phyloP scores from a whole-genome alignment of 2,797 vertebrate genomes.

The Coreius guichenoti region DNA sequence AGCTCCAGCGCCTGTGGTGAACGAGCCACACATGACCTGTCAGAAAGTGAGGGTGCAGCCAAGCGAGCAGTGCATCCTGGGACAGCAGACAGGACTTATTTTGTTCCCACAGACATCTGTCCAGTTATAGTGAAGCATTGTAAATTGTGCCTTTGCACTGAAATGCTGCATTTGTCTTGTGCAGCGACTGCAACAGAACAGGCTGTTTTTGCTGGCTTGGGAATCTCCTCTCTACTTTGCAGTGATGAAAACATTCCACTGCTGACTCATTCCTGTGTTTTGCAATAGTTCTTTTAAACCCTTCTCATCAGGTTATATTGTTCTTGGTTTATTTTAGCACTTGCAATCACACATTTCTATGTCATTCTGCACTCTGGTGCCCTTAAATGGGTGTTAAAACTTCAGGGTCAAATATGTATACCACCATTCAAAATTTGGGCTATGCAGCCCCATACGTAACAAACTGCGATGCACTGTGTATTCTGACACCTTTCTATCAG shows the following conservation, averaged over 20 bases:
- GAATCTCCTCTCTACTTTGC: constrained; percentile 15
- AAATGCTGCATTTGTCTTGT: constrained; percentile 45
- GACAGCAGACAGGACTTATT: constrained; percentile 48
- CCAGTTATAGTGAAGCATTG: constrained; percentile 46
- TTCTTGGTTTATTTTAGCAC: constrained; percentile 16
- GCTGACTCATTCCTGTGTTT: constrained; percentile 42
- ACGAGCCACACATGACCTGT: constrained; percentile 60
- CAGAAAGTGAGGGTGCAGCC: constrained; percentile 49
- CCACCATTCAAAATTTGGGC: neutral
- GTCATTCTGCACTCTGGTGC: neutral
- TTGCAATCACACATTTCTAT: neutral
- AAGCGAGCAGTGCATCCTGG: constrained; percentile 49
- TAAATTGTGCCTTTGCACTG: constrained; percentile 28
- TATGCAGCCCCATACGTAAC: too few species aligned
- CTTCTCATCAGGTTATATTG: neutral
- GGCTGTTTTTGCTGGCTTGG: constrained; percentile 41
- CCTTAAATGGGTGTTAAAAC: constrained; percentile 1
- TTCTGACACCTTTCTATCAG: too few species aligned
- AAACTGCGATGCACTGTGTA: too few species aligned
- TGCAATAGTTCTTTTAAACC: constrained; percentile 26
- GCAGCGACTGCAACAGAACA: constrained; percentile 23
- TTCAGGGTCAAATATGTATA: neutral
- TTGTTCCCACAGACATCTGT: constrained; percentile 49
- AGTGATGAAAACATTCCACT: constrained; percentile 43
- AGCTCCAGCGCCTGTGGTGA: constrained; percentile 41